phyloP scores from a whole-genome alignment of 2,888 invertebrate genomes.

The Lochmaea crataegi region DNA sequence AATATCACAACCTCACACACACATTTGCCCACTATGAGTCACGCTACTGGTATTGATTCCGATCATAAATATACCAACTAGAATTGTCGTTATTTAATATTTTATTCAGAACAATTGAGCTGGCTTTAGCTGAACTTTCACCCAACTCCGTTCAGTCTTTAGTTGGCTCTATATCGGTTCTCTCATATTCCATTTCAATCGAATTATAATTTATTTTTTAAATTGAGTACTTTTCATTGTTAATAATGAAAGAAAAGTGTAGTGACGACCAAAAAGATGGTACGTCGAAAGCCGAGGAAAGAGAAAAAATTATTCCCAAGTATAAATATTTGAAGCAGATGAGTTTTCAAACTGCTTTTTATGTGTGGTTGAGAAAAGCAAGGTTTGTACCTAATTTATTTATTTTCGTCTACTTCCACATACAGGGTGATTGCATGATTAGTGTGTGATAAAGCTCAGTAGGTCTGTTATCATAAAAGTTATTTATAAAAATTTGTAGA shows the following conservation, averaged over 20 bases:
- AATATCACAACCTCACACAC: no score
- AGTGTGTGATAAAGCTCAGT: no score
- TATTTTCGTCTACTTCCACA: not conserved
- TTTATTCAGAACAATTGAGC: constrained; percentile 26
- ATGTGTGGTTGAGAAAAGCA: constrained; percentile 54
- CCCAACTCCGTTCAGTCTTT: not conserved
- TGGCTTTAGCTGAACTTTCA: not conserved
- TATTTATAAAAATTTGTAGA: no score
- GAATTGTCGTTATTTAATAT: constrained; percentile 21
- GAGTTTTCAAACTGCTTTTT: constrained; percentile 53
- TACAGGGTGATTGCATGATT: no score
- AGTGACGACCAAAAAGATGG: constrained; percentile 4
- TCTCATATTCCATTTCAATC: not conserved
- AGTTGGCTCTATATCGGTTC: not conserved
- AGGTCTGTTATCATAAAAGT: no score
- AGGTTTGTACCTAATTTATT: constrained; percentile 44
- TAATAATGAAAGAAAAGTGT: constrained; percentile 19
- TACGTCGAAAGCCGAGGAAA: constrained; percentile 21
- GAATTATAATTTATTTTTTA: not conserved
- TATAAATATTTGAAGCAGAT: constrained; percentile 22
- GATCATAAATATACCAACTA: constrained; percentile 6
- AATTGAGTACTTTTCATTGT: not conserved
- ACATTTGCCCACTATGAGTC: no score
- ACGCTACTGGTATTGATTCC: constrained; percentile 11
- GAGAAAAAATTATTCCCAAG: constrained; percentile 36